These are phyloP conservation scores for Synergus laeviventris DNA, from an alignment of 2,888 invertebrate genomes.

Conservation along the genomic window DNA sequence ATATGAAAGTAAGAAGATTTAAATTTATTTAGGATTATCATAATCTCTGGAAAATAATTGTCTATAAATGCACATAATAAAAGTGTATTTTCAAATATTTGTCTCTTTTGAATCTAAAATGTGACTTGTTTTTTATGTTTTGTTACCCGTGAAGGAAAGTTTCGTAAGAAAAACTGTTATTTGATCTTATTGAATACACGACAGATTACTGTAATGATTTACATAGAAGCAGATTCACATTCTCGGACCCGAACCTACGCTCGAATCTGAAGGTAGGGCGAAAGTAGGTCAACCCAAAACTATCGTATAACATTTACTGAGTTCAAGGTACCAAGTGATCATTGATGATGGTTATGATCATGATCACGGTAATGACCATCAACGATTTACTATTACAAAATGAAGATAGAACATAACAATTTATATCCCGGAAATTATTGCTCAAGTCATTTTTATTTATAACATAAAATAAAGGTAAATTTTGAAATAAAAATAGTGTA, in stretches of 20 bases:
- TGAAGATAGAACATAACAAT: neutral
- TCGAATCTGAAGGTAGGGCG: constrained; percentile 48
- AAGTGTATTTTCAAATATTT: too few species aligned
- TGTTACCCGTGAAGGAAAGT: neutral
- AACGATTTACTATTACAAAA: constrained; percentile 35
- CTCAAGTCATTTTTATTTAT: neutral
- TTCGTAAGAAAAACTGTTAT: neutral
- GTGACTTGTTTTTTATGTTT: neutral
- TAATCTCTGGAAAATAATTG: too few species aligned
- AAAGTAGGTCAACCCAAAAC: constrained; percentile 64
- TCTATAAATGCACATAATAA: too few species aligned
- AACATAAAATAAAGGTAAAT: neutral
- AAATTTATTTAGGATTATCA: too few species aligned
- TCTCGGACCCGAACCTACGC: constrained; percentile 52
- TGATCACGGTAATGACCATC: constrained; percentile 52
- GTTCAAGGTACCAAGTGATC: constrained; percentile 41
- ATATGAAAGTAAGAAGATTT: neutral
- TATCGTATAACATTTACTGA: constrained; percentile 56
- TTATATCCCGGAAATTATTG: neutral
- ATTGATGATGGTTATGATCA: constrained; percentile 49
- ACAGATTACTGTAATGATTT: neutral
- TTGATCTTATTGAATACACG: neutral
- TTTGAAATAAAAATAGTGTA: neutral
- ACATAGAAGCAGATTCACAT: constrained; percentile 47
- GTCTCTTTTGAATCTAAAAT: too few species aligned